Conservation (phyloP, 1,140 invertebrate genomes). For the Drosophila seguyi region DNA sequence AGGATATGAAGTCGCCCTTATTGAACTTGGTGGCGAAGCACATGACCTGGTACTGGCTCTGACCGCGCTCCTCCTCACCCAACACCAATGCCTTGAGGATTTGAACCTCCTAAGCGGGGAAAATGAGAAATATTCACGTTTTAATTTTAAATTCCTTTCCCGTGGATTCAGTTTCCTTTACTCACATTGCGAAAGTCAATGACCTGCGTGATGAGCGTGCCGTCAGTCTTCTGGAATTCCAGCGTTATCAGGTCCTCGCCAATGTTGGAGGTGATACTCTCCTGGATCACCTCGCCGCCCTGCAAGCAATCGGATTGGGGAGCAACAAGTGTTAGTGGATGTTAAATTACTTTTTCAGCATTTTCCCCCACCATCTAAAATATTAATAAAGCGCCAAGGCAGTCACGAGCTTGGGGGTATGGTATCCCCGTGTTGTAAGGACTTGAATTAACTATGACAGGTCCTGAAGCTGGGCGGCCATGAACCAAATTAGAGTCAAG, state of each 20-base stretch:
- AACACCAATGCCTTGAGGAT: slow-evolving; percentile 95
- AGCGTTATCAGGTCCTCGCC: slow-evolving; percentile 94
- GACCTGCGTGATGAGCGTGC: slow-evolving; percentile 95
- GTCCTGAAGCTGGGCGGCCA: slow-evolving; percentile 45
- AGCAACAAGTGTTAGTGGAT: slow-evolving; percentile 62
- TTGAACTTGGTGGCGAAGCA: slow-evolving; percentile 96
- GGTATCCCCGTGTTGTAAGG: slow-evolving; percentile 29
- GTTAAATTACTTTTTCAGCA: slow-evolving; percentile 26
- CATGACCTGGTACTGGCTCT: slow-evolving; percentile 95
- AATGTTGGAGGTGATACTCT: slow-evolving; percentile 96
- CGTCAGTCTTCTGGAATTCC: slow-evolving; percentile 95
- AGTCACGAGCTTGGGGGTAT: slow-evolving; percentile 24
- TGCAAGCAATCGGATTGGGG: slow-evolving; percentile 84
- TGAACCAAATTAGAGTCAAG: slow-evolving; percentile 81
- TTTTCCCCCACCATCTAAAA: slow-evolving; percentile 36
- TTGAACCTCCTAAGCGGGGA: slow-evolving; percentile 92
- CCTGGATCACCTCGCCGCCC: slow-evolving; percentile 96
- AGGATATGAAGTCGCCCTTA: slow-evolving; percentile 96
- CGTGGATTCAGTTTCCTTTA: slow-evolving; percentile 35
- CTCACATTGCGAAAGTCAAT: slow-evolving; percentile 97
- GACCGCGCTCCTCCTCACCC: slow-evolving; percentile 97
- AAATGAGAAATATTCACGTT: neutral
- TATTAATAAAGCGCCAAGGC: slow-evolving; percentile 61
- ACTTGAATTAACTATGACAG: slow-evolving; percentile 73
- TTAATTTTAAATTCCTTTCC: neutral